Base-by-base conservation (phyloP, 1,140 invertebrate genomes). In the Scaptodrosophila lebanonensis region DNA sequence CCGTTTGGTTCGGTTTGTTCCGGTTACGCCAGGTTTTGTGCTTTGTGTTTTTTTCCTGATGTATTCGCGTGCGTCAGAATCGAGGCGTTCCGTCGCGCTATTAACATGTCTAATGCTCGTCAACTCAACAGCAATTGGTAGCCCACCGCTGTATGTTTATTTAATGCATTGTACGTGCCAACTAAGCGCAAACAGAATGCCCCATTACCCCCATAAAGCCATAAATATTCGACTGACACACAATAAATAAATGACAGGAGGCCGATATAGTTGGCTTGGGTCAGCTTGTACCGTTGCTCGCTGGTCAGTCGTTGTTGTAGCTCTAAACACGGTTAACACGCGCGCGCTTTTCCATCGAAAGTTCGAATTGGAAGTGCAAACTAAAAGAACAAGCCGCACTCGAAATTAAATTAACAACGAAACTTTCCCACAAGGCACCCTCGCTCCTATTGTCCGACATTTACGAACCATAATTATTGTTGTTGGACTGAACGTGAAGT, bases 191-290 rank as follows among this genome's bases (percentile, higher is more conserved):
- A 56, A 61, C 16, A 36, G 20, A 11, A 11, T 40, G 27, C 56
- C 45, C 15, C 29, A 50, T 50, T 57, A 51, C 27, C 25, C 48
- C 22, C 42, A 43, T 39, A 43, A 25, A 35, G 30, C 16, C 30
- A 30, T 29, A 33, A 32, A 36, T 27, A 32, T 13, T 25, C 36
- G 33, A 54, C 44, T 66, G 39, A 65, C 39, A 56, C 47, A 57
- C 51, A 64, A 70, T 72, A 79, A 79, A 79, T 79, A 79, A 73
- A 58, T 69, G 73, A 73, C 48, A 65, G 32, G 52, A 73, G 56
- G 40, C n/a, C n/a, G n/a, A n/a, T n/a, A n/a, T n/a, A 49, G 61
- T 32, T 49, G 40, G 45, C 50, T 30, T 33, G n/a, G n/a, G n/a
- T 36, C 32, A 60, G 40, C 65, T 49, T 51, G 67, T 77, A 52